These are phyloP conservation scores for Noctua janthe DNA, from an alignment of 2,888 invertebrate species.

Conservation along the genomic window DNA sequence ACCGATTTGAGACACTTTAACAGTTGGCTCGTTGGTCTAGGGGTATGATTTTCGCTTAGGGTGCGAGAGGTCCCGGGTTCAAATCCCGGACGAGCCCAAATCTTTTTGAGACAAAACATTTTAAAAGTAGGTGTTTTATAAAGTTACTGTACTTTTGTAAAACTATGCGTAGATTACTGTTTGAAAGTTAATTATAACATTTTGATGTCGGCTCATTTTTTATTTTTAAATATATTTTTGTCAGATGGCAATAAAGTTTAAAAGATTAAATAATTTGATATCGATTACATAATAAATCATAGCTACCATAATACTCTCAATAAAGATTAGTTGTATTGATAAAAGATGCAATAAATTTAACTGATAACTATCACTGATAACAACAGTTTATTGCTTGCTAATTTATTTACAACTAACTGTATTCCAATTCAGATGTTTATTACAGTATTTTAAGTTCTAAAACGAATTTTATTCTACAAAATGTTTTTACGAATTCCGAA, in stretches of 20 bases:
- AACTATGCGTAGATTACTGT: background rate
- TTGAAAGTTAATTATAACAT: background rate
- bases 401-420: slow-evolving; percentile 8
- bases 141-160: background rate
- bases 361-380: slow-evolving; percentile 25
- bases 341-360: slow-evolving; percentile 48
- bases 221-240: background rate
- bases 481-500: background rate
- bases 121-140: background rate
- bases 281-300: slow-evolving; percentile 9
- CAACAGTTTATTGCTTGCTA: slow-evolving; percentile 14
- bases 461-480: background rate
- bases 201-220: background rate
- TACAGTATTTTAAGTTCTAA: background rate
- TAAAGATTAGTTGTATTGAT: slow-evolving; percentile 47
- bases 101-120: slow-evolving; percentile 50
- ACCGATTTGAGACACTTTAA: fast-evolving
- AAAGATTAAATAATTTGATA: slow-evolving; percentile 1
- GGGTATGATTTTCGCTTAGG: slow-evolving; percentile 75
- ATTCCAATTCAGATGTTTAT: background rate
- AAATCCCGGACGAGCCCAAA: slow-evolving; percentile 91
- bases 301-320: slow-evolving; percentile 34
- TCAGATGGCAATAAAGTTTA: background rate
- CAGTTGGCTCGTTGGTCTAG: slow-evolving; percentile 74
- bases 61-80: slow-evolving; percentile 84